phyloP scores from a whole-genome alignment of 2,113 vertebrate genomes.

The Grallaria varia region DNA sequence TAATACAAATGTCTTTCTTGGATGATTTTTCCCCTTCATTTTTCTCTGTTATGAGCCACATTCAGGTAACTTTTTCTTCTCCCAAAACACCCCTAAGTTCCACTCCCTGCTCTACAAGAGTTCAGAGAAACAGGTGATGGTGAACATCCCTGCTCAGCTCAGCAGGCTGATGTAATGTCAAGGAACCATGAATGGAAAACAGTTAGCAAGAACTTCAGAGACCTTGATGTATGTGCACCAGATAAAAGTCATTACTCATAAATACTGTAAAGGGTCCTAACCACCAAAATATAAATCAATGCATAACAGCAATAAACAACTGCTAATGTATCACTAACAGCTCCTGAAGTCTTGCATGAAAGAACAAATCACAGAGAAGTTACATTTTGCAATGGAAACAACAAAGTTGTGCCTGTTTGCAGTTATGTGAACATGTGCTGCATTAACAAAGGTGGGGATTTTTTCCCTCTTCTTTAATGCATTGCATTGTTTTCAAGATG shows the following conservation, averaged over 20 bases:
- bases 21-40: neutral
- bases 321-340: neutral
- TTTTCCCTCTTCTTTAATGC: neutral
- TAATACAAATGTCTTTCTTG: neutral
- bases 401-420: neutral
- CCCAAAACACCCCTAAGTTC: neutral
- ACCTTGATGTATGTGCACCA: neutral
- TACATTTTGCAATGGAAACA: neutral
- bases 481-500: neutral
- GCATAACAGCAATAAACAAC: neutral
- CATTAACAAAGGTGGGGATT: neutral
- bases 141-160: neutral
- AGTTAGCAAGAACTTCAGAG: neutral
- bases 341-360: neutral
- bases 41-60: neutral
- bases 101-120: fast-evolving
- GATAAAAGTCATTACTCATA: neutral
- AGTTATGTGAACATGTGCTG: neutral
- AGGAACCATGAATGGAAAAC: neutral
- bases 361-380: neutral
- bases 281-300: neutral
- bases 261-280: neutral
- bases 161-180: neutral
- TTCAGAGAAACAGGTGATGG: neutral
- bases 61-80: neutral